Percentiles rank a stretch among this genome's conserved stretches.
Conservation (phyloP, 2,888 invertebrate species). For the Drosophila multiciliata region DNA sequence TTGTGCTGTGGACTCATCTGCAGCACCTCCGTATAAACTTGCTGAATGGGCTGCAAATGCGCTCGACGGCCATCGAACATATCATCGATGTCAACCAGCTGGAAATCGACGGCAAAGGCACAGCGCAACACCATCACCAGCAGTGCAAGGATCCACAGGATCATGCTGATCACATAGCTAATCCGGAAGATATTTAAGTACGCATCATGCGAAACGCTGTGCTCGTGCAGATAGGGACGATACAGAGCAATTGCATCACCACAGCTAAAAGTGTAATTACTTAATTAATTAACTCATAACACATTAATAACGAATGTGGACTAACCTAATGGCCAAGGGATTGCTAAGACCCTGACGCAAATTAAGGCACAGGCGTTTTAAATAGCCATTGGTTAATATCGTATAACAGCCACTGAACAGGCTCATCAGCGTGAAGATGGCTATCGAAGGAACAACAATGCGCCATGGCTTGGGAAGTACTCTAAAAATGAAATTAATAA, state of each 20-base stretch:
- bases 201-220: conserved; percentile 71
- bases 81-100: conserved; percentile 78
- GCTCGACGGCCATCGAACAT: conserved; percentile 55
- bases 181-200: conserved; percentile 74
- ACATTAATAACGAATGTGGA: not conserved
- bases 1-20: conserved; percentile 63
- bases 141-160: conserved; percentile 77
- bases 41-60: conserved; percentile 35
- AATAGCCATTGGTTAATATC: conserved; percentile 73
- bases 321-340: conserved; percentile 72
- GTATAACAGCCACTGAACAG: conserved; percentile 70
- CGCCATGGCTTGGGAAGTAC: conserved; percentile 84
- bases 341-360: conserved; percentile 70
- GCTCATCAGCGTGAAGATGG: conserved; percentile 80
- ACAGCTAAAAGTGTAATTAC: conserved; percentile 56
- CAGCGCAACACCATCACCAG: conserved; percentile 80
- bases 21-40: conserved; percentile 62
- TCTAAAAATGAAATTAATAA: conserved; percentile 42
- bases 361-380: conserved; percentile 72
- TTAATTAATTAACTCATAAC: not conserved
- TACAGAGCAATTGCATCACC: conserved; percentile 79
- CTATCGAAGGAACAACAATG: conserved; percentile 82
- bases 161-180: conserved; percentile 72
- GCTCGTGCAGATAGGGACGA: conserved; percentile 74
- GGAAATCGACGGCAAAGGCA: conserved; percentile 80